A percentile compares a stretch with the other conserved stretches of the same genome.
Evolutionary conservation across 2,113 vertebrate genomes (phyloP).

Genomic region (Lampris megalopsis): DNA sequence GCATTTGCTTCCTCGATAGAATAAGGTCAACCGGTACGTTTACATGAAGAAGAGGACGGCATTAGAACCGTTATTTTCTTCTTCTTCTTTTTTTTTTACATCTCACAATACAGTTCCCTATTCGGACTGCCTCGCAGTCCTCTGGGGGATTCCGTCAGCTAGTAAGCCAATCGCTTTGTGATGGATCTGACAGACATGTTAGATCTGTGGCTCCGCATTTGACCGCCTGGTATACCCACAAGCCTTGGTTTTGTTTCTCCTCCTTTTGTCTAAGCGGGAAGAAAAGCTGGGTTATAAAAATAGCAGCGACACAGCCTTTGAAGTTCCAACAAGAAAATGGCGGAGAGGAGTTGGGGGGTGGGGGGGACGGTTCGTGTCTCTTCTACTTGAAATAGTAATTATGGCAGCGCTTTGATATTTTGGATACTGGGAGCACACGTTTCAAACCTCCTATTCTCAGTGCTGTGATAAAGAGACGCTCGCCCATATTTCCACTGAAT

Average conservation of each 20-base stretch:
- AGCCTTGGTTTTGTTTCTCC: constrained; percentile 49
- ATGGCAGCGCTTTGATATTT: constrained; percentile 77
- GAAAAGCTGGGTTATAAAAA: constrained; percentile 73
- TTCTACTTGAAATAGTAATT: constrained; percentile 82
- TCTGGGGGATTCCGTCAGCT: constrained; percentile 12
- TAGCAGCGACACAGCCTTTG: constrained; percentile 66
- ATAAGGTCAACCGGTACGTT: constrained; percentile 51
- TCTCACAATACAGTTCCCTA: constrained; percentile 24
- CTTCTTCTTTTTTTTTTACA: background rate
- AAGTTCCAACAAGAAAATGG: constrained; percentile 65
- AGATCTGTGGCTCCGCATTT: constrained; percentile 45
- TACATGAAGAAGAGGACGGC: constrained; percentile 31
- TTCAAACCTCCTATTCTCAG: constrained; percentile 62
- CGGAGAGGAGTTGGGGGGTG: constrained; percentile 60
- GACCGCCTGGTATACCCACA: constrained; percentile 50
- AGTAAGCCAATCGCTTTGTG: constrained; percentile 36
- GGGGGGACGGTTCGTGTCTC: constrained; percentile 70
- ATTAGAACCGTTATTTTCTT: constrained; percentile 18
- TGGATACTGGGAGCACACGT: constrained; percentile 61
- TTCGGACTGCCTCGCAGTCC: constrained; percentile 15
- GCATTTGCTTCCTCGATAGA: constrained; percentile 22
- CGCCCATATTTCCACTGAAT: constrained; percentile 47
- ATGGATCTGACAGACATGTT: constrained; percentile 54
- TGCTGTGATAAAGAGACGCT: constrained; percentile 37
- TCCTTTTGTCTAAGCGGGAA: constrained; percentile 67